These are phyloP conservation scores for Synanthedon formicaeformis DNA, from an alignment of 2,888 invertebrate genomes.

Conservation along the genomic window DNA sequence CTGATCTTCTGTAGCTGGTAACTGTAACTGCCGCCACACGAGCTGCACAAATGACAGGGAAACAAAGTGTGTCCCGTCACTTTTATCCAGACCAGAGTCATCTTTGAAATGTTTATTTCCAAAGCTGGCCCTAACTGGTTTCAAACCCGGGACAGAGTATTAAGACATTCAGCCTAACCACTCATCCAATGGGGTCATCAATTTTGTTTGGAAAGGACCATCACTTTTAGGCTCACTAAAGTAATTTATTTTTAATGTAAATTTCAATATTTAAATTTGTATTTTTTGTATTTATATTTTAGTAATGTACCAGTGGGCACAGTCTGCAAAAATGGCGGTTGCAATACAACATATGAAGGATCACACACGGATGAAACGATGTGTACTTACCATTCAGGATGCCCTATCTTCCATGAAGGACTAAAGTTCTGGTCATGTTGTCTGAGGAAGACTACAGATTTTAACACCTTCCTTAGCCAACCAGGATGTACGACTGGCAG, in stretches of 20 bases:
- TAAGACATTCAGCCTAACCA: too few species aligned
- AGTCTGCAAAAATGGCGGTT: slow-evolving; percentile 87
- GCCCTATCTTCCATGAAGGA: slow-evolving; percentile 95
- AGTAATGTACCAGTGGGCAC: slow-evolving; percentile 78
- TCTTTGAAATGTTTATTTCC: too few species aligned
- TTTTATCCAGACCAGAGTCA: too few species aligned
- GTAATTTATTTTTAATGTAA: slow-evolving; percentile 1
- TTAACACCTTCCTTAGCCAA: slow-evolving; percentile 91
- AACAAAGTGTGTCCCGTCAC: too few species aligned
- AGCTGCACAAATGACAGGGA: too few species aligned
- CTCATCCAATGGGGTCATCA: too few species aligned
- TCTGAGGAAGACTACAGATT: slow-evolving; percentile 91
- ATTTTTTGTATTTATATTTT: slow-evolving; percentile 9
- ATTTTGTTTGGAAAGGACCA: too few species aligned
- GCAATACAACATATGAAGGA: slow-evolving; percentile 77
- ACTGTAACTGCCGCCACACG: too few species aligned
- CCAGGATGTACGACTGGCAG: slow-evolving; percentile 87
- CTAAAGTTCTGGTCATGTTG: slow-evolving; percentile 99
- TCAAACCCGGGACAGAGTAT: too few species aligned
- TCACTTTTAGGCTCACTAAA: neutral
- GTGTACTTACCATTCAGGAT: slow-evolving; percentile 89
- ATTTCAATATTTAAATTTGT: neutral
- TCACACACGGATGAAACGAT: slow-evolving; percentile 69
- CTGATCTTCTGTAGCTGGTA: too few species aligned
- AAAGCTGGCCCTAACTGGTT: too few species aligned